Evolutionary conservation across 2,113 vertebrate genomes (phyloP).

Genomic region (Hepsetus odoe): DNA sequence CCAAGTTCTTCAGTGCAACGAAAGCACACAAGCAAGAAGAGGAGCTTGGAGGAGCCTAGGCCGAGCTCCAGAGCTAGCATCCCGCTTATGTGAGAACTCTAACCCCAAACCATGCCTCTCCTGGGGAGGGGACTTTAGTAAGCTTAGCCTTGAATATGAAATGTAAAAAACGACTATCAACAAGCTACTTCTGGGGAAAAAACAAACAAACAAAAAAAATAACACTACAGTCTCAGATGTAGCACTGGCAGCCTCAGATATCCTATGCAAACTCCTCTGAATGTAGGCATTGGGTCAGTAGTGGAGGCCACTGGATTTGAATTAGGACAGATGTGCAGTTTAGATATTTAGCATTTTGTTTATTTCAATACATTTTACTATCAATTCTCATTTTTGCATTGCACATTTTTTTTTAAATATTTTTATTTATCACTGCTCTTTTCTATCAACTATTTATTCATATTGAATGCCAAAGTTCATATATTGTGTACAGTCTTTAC

Average conservation of each 20-base stretch:
- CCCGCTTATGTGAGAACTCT: constrained; percentile 31
- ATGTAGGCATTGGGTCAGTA: constrained; percentile 30
- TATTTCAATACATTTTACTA: constrained; percentile 41
- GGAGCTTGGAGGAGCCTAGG: constrained; percentile 54
- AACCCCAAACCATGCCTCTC: background rate
- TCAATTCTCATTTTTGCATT: constrained; percentile 43
- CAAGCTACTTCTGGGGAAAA: background rate
- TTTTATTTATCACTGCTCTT: constrained; percentile 33
- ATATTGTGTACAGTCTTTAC: constrained; percentile 54
- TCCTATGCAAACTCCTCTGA: constrained; percentile 57
- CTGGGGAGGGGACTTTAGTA: background rate
- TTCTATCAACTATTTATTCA: constrained; percentile 57
- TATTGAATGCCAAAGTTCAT: constrained; percentile 65
- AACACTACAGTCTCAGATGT: constrained; percentile 31
- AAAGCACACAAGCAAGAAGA: constrained; percentile 69
- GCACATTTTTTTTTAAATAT: constrained; percentile 40
- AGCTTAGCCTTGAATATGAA: background rate
- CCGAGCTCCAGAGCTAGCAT: constrained; percentile 42
- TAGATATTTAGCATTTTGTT: constrained; percentile 19
- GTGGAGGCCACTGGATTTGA: background rate
- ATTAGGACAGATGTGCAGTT: background rate
- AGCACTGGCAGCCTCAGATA: constrained; percentile 35
- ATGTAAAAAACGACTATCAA: background rate
- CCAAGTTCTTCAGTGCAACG: constrained; percentile 56
- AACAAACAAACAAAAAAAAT: background rate